Evolutionary conservation across 2,113 vertebrate genomes (phyloP).

Genomic region (Tyrannus savana): DNA sequence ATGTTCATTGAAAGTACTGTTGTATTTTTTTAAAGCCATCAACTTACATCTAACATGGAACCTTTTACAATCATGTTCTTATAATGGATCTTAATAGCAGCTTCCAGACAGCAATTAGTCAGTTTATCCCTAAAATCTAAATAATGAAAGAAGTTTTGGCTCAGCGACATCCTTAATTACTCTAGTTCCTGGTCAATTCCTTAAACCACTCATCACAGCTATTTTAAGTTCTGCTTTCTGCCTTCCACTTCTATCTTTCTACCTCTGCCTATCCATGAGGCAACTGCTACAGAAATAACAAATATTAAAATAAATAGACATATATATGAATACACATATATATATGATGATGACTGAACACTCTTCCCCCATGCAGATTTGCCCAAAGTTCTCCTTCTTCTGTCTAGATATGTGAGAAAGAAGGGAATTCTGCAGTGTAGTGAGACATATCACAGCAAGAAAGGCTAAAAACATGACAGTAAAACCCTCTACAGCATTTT

Average conservation of each 20-base stretch:
- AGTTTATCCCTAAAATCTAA: background rate
- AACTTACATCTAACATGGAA: background rate
- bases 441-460: background rate
- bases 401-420: background rate
- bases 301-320: background rate
- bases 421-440: background rate
- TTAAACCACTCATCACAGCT: background rate
- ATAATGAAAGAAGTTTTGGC: background rate
- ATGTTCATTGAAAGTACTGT: background rate
- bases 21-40: background rate
- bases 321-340: too few relatives aligned
- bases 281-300: background rate
- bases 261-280: background rate
- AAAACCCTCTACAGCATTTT: background rate
- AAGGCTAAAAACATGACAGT: background rate
- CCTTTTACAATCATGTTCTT: background rate
- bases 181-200: background rate
- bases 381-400: background rate
- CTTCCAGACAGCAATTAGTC: background rate
- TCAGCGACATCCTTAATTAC: background rate
- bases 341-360: background rate
- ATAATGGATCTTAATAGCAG: background rate
- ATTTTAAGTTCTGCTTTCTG: background rate
- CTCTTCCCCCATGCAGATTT: background rate
- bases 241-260: background rate